Base-by-base conservation (phyloP, 2,113 vertebrate species). In the Amphiprion percula region DNA sequence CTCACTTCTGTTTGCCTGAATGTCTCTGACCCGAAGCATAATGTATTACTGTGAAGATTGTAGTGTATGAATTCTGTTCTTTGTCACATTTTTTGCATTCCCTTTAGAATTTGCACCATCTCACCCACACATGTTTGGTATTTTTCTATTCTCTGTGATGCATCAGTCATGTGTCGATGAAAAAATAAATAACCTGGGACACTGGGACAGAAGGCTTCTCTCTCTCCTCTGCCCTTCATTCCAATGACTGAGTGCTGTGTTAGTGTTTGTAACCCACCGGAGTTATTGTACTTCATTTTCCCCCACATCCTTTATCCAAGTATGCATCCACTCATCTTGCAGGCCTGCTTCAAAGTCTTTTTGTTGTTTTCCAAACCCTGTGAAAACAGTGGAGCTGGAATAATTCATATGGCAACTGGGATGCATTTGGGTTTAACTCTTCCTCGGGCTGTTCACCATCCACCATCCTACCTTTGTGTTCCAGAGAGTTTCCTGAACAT, bases 381-480 rank as follows among this genome's bases (percentile, higher is more conserved):
- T 69, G 63, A 60, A 80, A 88, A 84, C 83, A 74, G 77, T 55
- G 44, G 54, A 63, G 58, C 55, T 71, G 55, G 82, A 91, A 90
- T 89, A 88, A 92, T 90, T 91, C 82, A 90, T 88, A 59, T 50
- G 58, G 56, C 80, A 74, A 77, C 87, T 80, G 79, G 72, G 82
- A 81, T 83, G 66, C 59, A 85, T 88, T 85, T 90, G 68, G 62
- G 72, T 87, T 74, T 41, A 81, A 84, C 81, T 74, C 28, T 53
- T 87, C 86, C 88, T 82, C 65, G 9, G 86, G 85, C 71, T 77
- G 16, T 88, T 80, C 71, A 76, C 77, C 77, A 62, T 85, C 71
- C 80, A 68, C 71, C 52, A 52, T 61, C 70, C 75, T 73, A 74
- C 76, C 75, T 82, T 84, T 85, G 58, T 68, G 30, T 73, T 90